Evolutionary conservation across 2,888 invertebrate genomes (phyloP).

Genomic region (Agrotis puta): DNA sequence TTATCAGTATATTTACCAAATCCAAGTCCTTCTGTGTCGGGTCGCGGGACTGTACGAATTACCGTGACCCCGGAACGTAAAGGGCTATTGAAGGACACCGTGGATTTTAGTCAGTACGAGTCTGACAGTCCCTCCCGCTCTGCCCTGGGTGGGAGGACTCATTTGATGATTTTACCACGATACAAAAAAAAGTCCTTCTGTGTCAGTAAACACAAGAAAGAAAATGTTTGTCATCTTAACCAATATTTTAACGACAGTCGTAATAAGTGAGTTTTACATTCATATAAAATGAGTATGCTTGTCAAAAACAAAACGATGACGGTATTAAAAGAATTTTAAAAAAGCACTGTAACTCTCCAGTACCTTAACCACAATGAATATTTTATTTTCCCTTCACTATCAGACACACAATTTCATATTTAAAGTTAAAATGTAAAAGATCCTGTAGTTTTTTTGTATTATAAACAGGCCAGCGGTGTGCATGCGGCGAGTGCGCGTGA

Average conservation of each 20-base stretch:
- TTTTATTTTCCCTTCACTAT: conserved; percentile 40
- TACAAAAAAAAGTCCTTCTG: too few species aligned
- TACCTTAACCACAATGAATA: conserved; percentile 4
- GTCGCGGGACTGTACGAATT: too few species aligned
- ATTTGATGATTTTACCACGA: too few species aligned
- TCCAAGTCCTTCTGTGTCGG: too few species aligned
- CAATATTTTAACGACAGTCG: background rate
- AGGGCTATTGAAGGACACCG: too few species aligned
- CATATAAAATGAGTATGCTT: background rate
- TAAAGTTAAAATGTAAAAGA: conserved; percentile 51
- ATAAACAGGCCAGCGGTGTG: conserved; percentile 47
- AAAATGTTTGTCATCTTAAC: too few species aligned
- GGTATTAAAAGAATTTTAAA: background rate
- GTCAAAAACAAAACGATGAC: rapidly evolving
- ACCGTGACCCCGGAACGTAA: too few species aligned
- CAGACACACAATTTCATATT: conserved; percentile 45
- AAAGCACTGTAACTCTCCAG: background rate
- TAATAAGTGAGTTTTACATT: background rate
- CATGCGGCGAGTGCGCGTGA: conserved; percentile 63
- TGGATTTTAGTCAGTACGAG: too few species aligned
- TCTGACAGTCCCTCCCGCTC: too few species aligned
- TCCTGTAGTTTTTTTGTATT: conserved; percentile 44
- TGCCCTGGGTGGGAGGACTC: too few species aligned
- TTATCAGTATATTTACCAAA: too few species aligned
- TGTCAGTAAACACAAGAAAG: too few species aligned